Conservation (phyloP, 2,113 vertebrate species). For the Zeus faber region DNA sequence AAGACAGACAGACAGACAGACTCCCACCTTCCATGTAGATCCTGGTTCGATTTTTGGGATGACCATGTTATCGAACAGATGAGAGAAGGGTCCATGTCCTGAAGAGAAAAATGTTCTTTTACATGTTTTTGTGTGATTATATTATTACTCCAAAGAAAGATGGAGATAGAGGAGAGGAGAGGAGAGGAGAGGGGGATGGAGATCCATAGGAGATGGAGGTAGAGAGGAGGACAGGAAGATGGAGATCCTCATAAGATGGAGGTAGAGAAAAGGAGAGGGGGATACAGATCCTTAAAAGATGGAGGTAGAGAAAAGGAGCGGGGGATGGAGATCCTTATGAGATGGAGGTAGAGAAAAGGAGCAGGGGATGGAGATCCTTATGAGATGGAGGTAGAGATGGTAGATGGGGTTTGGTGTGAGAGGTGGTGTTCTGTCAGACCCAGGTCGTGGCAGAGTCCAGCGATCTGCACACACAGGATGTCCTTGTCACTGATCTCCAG, state of each 20-base stretch:
- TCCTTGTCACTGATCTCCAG: slow-evolving; percentile 82
- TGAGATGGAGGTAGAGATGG: too few relatives aligned
- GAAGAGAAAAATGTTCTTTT: too few relatives aligned
- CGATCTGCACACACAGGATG: slow-evolving; percentile 92
- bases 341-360: background rate
- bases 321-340: background rate
- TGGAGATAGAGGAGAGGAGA: too few relatives aligned
- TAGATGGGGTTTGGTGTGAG: background rate
- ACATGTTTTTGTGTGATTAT: too few relatives aligned
- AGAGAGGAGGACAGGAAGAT: background rate
- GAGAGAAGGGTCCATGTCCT: slow-evolving; percentile 98
- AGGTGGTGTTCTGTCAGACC: slow-evolving; percentile 69
- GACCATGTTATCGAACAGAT: slow-evolving; percentile 93
- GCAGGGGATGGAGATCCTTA: background rate
- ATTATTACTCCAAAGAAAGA: too few relatives aligned
- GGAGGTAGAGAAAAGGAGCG: too few relatives aligned
- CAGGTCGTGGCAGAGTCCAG: slow-evolving; percentile 94
- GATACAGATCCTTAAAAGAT: background rate
- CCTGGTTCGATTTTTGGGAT: slow-evolving; percentile 80
- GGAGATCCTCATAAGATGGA: background rate
- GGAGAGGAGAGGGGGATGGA: too few relatives aligned
- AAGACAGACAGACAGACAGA: too few relatives aligned
- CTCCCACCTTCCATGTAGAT: slow-evolving; percentile 85
- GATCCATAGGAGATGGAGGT: slow-evolving; percentile 59
- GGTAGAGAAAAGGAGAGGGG: background rate